phyloP scores from a whole-genome alignment of 2,113 vertebrate species.

The Brienomyrus brachyistius region DNA sequence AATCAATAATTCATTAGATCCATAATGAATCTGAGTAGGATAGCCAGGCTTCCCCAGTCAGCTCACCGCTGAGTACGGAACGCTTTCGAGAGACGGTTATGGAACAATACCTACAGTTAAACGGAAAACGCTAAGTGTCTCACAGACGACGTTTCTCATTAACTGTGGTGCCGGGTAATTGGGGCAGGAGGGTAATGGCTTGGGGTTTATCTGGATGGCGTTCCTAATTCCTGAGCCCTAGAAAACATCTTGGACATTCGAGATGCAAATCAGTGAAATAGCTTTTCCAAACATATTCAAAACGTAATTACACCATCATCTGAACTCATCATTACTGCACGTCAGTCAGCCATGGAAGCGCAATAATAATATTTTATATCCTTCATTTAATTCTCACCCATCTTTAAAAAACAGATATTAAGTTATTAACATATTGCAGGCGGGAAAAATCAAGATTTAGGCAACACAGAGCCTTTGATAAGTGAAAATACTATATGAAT shows the following conservation, averaged over 20 bases:
- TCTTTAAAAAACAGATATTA: conserved; percentile 4
- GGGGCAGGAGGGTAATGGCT: conserved; percentile 5
- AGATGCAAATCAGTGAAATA: conserved; percentile 2
- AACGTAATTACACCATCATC: not conserved
- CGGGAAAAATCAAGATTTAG: not conserved
- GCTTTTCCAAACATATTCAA: not conserved
- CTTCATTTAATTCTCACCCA: conserved; percentile 2
- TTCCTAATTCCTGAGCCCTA: not conserved
- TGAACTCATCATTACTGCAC: not conserved
- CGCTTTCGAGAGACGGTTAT: not conserved
- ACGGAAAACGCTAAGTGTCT: not conserved
- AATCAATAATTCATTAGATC: conserved; percentile 8
- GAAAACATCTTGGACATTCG: not conserved
- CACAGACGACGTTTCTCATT: not conserved
- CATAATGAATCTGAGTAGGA: not conserved
- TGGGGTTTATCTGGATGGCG: not conserved
- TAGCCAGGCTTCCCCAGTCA: not conserved
- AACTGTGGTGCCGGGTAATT: not conserved
- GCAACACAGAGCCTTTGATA: not conserved
- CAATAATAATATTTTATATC: not conserved
- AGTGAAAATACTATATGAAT: not conserved
- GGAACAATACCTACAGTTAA: not conserved
- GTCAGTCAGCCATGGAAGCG: not conserved
- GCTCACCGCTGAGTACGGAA: not conserved
- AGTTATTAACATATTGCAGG: not conserved